Evolutionary conservation across 2,113 vertebrate species (phyloP).

Genomic region (Zingel zingel): DNA sequence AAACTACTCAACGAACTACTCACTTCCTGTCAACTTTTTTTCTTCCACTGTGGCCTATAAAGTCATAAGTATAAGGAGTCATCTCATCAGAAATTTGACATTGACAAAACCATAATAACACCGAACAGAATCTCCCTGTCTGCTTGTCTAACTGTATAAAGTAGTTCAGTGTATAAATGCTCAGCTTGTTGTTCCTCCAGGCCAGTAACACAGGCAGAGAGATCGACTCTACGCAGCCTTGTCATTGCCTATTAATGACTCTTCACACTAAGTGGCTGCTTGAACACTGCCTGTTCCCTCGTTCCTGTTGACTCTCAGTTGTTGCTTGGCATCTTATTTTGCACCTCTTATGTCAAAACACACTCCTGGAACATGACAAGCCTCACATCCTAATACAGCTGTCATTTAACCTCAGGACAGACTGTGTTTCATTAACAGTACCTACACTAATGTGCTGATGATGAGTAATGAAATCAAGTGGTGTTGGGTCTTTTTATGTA

Average conservation of each 20-base stretch:
- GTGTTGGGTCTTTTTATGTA: not conserved
- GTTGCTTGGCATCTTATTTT: constrained; percentile 57
- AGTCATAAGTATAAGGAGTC: constrained; percentile 25
- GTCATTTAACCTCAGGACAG: constrained; percentile 52
- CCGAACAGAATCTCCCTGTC: constrained; percentile 43
- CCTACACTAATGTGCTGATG: constrained; percentile 18
- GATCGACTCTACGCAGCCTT: constrained; percentile 54
- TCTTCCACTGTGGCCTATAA: not conserved
- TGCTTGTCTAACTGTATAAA: constrained; percentile 51
- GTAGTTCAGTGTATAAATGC: constrained; percentile 40
- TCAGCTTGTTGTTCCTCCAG: constrained; percentile 62
- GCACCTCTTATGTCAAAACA: constrained; percentile 54
- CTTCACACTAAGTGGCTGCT: constrained; percentile 61
- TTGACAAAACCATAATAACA: constrained; percentile 45
- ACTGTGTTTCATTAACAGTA: constrained; percentile 32
- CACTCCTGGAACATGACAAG: constrained; percentile 52
- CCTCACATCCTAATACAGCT: constrained; percentile 23
- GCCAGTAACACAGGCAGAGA: constrained; percentile 50
- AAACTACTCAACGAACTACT: not conserved
- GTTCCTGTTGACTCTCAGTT: constrained; percentile 58
- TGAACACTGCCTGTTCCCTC: constrained; percentile 39
- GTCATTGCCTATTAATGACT: constrained; percentile 73
- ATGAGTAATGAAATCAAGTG: constrained; percentile 20
- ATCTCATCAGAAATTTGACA: constrained; percentile 33
- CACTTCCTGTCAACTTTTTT: constrained; percentile 7